Conservation (phyloP, 2,797 vertebrate species). For the Calcarius lapponicus region DNA sequence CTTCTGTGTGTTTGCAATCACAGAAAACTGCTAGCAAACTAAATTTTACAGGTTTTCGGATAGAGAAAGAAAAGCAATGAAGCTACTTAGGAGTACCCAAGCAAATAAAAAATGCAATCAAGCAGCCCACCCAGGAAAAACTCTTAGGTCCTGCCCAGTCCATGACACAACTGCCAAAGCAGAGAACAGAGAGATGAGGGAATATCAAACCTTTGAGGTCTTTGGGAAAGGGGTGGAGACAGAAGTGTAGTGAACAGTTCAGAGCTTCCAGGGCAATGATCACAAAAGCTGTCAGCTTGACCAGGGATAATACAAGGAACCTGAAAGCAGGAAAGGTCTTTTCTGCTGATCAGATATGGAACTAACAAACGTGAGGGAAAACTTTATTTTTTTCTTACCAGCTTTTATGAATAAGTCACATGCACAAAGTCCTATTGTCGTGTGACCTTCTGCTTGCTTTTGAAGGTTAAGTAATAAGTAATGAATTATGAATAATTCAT, state of each 20-base stretch:
- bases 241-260: background rate
- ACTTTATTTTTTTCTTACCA: background rate
- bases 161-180: background rate
- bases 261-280: background rate
- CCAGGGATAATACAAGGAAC: background rate
- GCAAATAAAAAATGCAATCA: background rate
- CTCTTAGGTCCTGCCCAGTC: background rate
- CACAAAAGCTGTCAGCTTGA: background rate
- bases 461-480: conserved; percentile 62
- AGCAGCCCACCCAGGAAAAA: background rate
- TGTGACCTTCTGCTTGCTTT: conserved; percentile 39
- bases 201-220: background rate
- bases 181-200: background rate
- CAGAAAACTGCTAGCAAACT: background rate
- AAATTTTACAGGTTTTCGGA: background rate
- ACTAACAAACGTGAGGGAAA: background rate
- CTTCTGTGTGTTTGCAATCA: background rate
- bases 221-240: background rate
- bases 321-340: background rate
- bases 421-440: background rate
- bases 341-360: background rate
- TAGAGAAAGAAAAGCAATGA: background rate
- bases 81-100: background rate
- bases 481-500: conserved; percentile 60
- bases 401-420: conserved; percentile 22